phyloP scores from a whole-genome alignment of 2,888 invertebrate genomes.

The Muschampia plurimacula region DNA sequence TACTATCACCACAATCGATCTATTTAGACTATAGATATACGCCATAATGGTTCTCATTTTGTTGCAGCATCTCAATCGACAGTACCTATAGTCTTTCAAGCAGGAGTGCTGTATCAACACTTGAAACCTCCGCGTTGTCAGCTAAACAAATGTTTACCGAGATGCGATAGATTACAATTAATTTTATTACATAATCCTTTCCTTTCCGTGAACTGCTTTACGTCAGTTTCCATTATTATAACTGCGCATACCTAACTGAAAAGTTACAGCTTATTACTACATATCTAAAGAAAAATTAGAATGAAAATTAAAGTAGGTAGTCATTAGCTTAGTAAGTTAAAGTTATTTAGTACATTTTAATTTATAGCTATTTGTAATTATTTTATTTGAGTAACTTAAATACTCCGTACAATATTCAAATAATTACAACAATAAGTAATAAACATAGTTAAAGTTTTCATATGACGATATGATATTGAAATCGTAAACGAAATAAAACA shows the following conservation, averaged over 20 bases:
- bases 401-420: not conserved
- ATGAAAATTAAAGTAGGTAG: too few species aligned
- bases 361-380: too few species aligned
- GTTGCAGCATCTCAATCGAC: not conserved
- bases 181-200: not conserved
- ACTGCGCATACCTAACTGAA: not conserved
- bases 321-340: too few species aligned
- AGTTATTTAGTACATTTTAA: too few species aligned
- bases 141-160: slow-evolving; percentile 1
- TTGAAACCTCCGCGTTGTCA: not conserved
- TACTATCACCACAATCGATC: too few species aligned
- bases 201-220: not conserved
- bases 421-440: not conserved
- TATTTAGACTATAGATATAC: too few species aligned
- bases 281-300: too few species aligned
- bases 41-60: too few species aligned
- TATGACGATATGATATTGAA: slow-evolving; percentile 10
- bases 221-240: not conserved
- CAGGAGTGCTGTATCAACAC: not conserved
- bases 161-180: not conserved
- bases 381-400: too few species aligned
- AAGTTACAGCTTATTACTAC: too few species aligned
- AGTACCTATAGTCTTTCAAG: not conserved
- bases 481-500: slow-evolving; percentile 1
- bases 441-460: not conserved